These are phyloP conservation scores for Trachelus stipa DNA, from an alignment of 2,888 invertebrate genomes.

Conservation along the genomic window DNA sequence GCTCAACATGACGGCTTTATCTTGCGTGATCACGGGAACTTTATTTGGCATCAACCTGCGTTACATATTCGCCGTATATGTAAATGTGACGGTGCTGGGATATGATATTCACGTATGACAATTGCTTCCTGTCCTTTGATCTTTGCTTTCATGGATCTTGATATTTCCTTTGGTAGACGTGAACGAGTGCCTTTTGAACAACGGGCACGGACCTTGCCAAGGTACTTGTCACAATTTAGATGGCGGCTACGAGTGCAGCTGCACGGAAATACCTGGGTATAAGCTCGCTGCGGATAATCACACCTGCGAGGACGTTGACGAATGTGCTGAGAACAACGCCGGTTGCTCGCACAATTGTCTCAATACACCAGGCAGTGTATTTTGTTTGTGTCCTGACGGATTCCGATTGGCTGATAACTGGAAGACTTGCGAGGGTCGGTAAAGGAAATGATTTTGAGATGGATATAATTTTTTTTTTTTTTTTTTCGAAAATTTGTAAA, in stretches of 20 bases:
- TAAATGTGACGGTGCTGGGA: neutral
- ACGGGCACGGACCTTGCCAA: slow-evolving; percentile 76
- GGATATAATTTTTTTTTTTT: neutral
- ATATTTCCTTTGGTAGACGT: slow-evolving; percentile 64
- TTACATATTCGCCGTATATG: neutral
- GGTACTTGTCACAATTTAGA: slow-evolving; percentile 72
- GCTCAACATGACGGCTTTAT: neutral
- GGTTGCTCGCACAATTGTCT: slow-evolving; percentile 74
- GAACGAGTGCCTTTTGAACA: slow-evolving; percentile 73
- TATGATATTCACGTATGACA: neutral
- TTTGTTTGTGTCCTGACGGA: slow-evolving; percentile 60
- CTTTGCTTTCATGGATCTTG: neutral
- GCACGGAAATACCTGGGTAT: slow-evolving; percentile 72
- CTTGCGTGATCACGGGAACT: neutral
- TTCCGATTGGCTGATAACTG: slow-evolving; percentile 51
- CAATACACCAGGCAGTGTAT: slow-evolving; percentile 70
- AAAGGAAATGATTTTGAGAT: neutral
- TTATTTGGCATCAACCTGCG: neutral
- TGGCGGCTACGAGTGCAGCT: slow-evolving; percentile 73
- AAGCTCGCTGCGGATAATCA: slow-evolving; percentile 70
- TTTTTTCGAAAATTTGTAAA: neutral
- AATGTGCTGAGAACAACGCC: slow-evolving; percentile 69
- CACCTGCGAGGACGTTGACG: slow-evolving; percentile 70
- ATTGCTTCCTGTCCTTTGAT: neutral
- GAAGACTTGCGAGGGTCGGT: slow-evolving; percentile 57